Base-by-base conservation (phyloP, 1,140 invertebrate genomes). In the Trialeurodes vaporariorum region DNA sequence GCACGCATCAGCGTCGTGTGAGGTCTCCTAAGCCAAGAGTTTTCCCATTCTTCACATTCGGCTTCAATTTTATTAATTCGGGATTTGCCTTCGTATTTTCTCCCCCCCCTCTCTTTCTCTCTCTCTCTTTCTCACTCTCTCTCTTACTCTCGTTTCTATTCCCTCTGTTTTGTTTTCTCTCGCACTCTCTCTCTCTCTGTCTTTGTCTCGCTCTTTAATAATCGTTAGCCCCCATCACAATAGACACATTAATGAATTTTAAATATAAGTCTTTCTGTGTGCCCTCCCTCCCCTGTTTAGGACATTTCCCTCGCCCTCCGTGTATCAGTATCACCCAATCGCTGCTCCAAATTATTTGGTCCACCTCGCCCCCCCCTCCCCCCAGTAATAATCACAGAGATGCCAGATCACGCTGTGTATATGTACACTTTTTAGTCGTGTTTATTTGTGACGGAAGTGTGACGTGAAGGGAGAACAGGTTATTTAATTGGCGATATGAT, bases 11-110 rank as follows among this genome's bases (percentile, higher is more conserved):
- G 34, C 34, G 34, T 49, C 34, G 34, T 49, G 34, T 49, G 34
- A 49, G 34, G 34, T 49, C 34, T n/a, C n/a, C n/a, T n/a, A n/a
- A n/a, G n/a, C 34, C 5, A 49, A 49, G 17, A 17, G 17, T 5
- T 49, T 49, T 49, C 34, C 34, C 34, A 49, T 49, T 49, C 34
- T 49, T 49, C 34, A 49, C 34, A 49, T 49, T 49, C 34, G 34
- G 34, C 34, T 49, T 49, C 34, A 49, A 49, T 49, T 49, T 49
- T 49, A 49, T 49, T 49, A 49, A 49, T 49, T 49, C 34, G 34
- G 34, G 34, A 49, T 49, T 49, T 49, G 34, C n/a, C n/a, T n/a
- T n/a, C n/a, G n/a, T n/a, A n/a, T n/a, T n/a, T n/a, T n/a, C n/a
- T n/a, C n/a, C n/a, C n/a, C n/a, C n/a, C n/a, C 5, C 34, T 49